Evolutionary conservation across 2,888 invertebrate species (phyloP), one percentile per base, ranked within the genome.

Genomic region (Norana najaformis): DNA sequence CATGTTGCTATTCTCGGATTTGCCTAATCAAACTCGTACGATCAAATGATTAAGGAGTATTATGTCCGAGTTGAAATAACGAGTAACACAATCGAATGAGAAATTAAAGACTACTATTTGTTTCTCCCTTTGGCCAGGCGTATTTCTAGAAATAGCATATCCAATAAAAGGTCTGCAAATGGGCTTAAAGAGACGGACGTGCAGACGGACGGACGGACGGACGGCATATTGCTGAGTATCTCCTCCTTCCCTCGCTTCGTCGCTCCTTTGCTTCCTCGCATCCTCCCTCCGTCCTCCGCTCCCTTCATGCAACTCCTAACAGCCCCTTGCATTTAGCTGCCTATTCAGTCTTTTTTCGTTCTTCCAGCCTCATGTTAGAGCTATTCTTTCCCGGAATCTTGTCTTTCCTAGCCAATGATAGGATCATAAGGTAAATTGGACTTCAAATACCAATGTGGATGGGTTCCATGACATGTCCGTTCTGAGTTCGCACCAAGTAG

Each of bases 1-100:
- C 69, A 69, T 69, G n/a, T n/a, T 69, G 69, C 69, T 69, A 69
- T 69, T 69, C 69, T 69, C 69, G 69, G n/a, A 69, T 30, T 69
- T n/a, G 69, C 69, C 69, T 30, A n/a, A n/a, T n/a, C n/a, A n/a
- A n/a, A n/a, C n/a, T n/a, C n/a, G n/a, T n/a, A n/a, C 3, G 69
- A 69, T 69, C 30, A 69, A 69, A 69, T 30, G 69, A 69, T n/a
- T 69, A n/a, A n/a, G 69, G n/a, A 69, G 2, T 20, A 47, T n/a
- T 69, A n/a, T 13, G 69, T 69, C 69, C n/a, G 69, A 30, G 69
- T 69, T 69, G 30, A 11, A 69, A 13, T n/a, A 69, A n/a, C n/a
- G 69, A 69, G n/a, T 69, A 16, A n/a, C 69, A 53, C 53, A 30
- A 69, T 1, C 69, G n/a, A n/a, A 69, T 30, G 30, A 69, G 69